Evolutionary conservation across 2,113 vertebrate genomes (phyloP).

Genomic region (Telmatochromis sp.): DNA sequence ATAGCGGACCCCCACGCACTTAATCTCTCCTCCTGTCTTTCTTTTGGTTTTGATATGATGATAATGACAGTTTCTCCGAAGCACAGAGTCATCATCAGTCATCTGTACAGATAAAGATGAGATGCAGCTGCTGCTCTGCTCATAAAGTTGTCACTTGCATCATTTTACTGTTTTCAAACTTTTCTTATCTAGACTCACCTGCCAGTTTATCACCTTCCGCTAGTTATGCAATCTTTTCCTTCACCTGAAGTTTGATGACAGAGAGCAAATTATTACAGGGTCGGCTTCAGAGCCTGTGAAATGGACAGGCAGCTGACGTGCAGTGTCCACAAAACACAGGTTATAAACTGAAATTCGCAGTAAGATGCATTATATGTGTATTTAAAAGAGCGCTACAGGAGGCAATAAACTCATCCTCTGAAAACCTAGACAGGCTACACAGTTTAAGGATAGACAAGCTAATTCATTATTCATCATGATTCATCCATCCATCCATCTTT

Average conservation of each 20-base stretch:
- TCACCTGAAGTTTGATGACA: background rate
- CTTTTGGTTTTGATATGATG: conserved; percentile 20
- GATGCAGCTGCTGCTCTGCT: conserved; percentile 14
- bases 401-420: background rate
- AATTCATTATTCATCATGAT: background rate
- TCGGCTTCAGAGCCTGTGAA: background rate
- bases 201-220: background rate
- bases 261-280: background rate
- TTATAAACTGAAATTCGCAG: background rate
- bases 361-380: background rate
- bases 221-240: background rate
- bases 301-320: background rate
- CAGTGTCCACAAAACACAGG: background rate
- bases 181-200: background rate
- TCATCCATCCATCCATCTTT: background rate
- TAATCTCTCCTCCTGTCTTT: conserved; percentile 11
- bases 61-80: background rate
- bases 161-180: background rate
- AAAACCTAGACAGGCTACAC: background rate
- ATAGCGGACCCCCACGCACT: conserved; percentile 6
- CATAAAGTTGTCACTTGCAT: background rate
- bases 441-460: background rate
- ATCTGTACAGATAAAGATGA: background rate
- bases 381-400: background rate
- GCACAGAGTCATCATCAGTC: background rate